These are phyloP conservation scores for Mesorhabditis belari DNA, from an alignment of 2,888 invertebrate genomes.

Conservation along the genomic window DNA sequence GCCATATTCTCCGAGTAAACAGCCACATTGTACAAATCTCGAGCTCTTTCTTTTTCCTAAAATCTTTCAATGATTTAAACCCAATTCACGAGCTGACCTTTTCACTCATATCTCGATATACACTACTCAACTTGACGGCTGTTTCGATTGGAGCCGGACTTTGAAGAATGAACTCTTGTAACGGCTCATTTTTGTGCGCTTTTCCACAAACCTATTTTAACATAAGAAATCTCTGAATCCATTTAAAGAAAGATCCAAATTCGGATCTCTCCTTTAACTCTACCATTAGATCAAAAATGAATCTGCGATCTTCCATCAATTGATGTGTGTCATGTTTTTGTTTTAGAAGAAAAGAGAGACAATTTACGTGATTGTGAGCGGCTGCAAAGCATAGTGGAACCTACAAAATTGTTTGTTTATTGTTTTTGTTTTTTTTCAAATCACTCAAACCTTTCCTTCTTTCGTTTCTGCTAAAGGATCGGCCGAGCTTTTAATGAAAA, in stretches of 20 bases:
- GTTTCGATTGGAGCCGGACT: conserved; percentile 98
- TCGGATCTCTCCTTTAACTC: no score
- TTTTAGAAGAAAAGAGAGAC: conserved; percentile 86
- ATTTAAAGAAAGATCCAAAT: not conserved
- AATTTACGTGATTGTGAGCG: conserved; percentile 90
- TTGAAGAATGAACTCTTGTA: conserved; percentile 93
- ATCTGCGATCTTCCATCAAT: conserved; percentile 93
- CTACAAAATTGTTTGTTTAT: conserved; percentile 72
- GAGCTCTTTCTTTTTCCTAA: conserved; percentile 71
- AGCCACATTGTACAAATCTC: conserved; percentile 87
- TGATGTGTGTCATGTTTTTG: conserved; percentile 95
- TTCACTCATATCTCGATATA: conserved; percentile 64
- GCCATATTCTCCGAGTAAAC: conserved; percentile 97
- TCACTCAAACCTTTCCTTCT: conserved; percentile 82
- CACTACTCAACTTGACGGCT: conserved; percentile 87
- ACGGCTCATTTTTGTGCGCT: conserved; percentile 80
- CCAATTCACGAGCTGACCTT: conserved; percentile 25
- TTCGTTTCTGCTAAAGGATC: conserved; percentile 79
- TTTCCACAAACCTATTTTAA: conserved; percentile 77
- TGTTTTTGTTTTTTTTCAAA: no score
- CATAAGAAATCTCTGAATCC: conserved; percentile 63
- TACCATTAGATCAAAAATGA: conserved; percentile 89
- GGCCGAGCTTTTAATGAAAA: conserved; percentile 89
- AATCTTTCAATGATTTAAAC: not conserved
- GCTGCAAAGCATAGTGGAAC: conserved; percentile 92